These are phyloP conservation scores for Nephrotoma flavescens DNA, from an alignment of 2,888 invertebrate species.

Conservation along the genomic window DNA sequence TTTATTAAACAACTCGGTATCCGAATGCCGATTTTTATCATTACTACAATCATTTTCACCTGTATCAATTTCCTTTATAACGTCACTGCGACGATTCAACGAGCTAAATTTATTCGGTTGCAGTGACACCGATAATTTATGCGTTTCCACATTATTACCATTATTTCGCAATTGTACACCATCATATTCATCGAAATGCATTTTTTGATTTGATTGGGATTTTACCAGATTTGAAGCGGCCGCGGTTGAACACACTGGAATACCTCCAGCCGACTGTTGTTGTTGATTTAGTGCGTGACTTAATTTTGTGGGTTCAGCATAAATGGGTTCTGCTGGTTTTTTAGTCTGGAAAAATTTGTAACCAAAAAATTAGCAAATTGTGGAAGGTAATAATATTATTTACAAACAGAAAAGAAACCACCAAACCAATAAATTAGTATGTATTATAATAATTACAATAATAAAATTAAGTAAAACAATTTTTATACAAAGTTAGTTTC, in stretches of 20 bases:
- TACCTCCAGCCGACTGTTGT: neutral
- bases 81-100: conserved; percentile 11
- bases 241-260: neutral
- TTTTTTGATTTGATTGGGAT: neutral
- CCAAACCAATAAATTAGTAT: neutral
- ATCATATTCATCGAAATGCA: conserved; percentile 15
- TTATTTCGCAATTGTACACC: conserved; percentile 13
- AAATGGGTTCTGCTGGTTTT: conserved; percentile 15
- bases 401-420: neutral
- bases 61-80: conserved; percentile 5
- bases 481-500: neutral
- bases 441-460: neutral
- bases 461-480: neutral
- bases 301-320: conserved; percentile 15
- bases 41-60: neutral
- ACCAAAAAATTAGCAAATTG: conserved; percentile 26
- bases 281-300: conserved; percentile 1
- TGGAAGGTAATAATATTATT: neutral
- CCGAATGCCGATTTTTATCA: conserved; percentile 12
- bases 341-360: conserved; percentile 14
- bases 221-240: neutral
- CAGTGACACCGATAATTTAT: neutral
- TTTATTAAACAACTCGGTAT: conserved; percentile 12
- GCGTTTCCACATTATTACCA: conserved; percentile 2
- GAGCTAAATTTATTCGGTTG: neutral